Percentiles rank a stretch among this genome's conserved stretches.
These are phyloP conservation scores for Lacanobia wlatinum DNA, from an alignment of 2,888 invertebrate species.

Conservation along the genomic window DNA sequence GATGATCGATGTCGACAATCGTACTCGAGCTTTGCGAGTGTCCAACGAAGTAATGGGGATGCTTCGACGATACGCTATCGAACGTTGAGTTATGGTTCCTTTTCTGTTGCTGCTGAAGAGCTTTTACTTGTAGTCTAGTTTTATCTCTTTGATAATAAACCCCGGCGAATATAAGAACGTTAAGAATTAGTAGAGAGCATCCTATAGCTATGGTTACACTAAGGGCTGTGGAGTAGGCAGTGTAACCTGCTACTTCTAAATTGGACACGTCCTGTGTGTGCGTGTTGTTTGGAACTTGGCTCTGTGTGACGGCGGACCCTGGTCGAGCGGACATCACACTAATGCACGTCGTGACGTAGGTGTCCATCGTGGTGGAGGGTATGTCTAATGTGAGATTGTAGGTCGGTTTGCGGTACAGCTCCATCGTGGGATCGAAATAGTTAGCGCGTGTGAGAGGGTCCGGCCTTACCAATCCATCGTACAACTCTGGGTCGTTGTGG, in stretches of 20 bases:
- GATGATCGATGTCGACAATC: slow-evolving; percentile 96
- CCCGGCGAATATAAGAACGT: slow-evolving; percentile 95
- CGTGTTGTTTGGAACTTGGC: slow-evolving; percentile 90
- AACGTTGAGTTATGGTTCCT: slow-evolving; percentile 90
- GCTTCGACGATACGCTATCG: slow-evolving; percentile 92
- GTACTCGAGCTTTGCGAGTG: slow-evolving; percentile 95
- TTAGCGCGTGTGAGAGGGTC: slow-evolving; percentile 94
- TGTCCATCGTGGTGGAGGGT: slow-evolving; percentile 91
- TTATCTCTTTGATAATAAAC: slow-evolving; percentile 96
- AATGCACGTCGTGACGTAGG: slow-evolving; percentile 93
- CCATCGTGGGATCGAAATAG: slow-evolving; percentile 92
- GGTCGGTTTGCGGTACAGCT: slow-evolving; percentile 92
- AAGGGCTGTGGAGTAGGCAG: slow-evolving; percentile 94
- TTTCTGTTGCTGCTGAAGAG: slow-evolving; percentile 93
- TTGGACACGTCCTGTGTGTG: slow-evolving; percentile 95
- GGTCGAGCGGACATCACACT: slow-evolving; percentile 93
- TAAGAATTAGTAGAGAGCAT: slow-evolving; percentile 94
- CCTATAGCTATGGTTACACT: slow-evolving; percentile 96
- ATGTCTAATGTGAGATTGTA: slow-evolving; percentile 90
- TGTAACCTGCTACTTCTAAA: slow-evolving; percentile 94
- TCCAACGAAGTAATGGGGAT: slow-evolving; percentile 95
- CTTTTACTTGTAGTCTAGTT: slow-evolving; percentile 95
- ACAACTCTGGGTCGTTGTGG: slow-evolving; percentile 96
- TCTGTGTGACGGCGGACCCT: slow-evolving; percentile 84
- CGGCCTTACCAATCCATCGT: slow-evolving; percentile 96